Percentiles rank a stretch among this genome's conserved stretches.
Evolutionary conservation across 2,888 invertebrate genomes (phyloP).

Genomic region (Dryomyza anilis): DNA sequence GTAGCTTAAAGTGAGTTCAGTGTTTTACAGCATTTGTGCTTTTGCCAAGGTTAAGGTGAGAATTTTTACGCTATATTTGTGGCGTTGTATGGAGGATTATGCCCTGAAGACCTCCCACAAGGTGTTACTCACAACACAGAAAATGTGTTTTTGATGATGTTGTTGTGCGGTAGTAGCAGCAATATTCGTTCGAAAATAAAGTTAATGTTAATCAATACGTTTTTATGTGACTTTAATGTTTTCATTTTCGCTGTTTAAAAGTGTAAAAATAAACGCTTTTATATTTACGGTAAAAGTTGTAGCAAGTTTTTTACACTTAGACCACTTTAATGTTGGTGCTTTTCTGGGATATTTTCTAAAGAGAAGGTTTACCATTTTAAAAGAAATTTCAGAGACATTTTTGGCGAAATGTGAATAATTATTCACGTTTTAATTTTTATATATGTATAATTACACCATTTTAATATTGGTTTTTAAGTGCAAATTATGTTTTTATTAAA

Average conservation of each 20-base stretch:
- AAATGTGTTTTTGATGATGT: neutral
- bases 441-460: no score
- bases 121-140: neutral
- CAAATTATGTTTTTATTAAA: no score
- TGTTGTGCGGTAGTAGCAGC: neutral
- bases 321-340: neutral
- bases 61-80: neutral
- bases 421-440: no score
- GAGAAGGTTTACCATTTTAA: no score
- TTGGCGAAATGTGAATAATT: no score
- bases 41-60: conserved; percentile 13
- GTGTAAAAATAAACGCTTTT: neutral
- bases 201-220: neutral
- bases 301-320: neutral
- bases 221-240: neutral
- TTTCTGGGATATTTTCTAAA: neutral
- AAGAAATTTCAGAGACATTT: no score
- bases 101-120: neutral
- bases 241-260: neutral
- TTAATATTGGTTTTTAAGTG: no score
- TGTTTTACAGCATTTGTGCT: neutral
- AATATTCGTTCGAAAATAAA: neutral
- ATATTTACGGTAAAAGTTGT: neutral
- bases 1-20: no score
- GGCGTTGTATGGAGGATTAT: neutral